A percentile compares a stretch with the other conserved stretches of the same genome.
phyloP scores from a whole-genome alignment of 2,797 vertebrate species.

The Anabas testudineus region DNA sequence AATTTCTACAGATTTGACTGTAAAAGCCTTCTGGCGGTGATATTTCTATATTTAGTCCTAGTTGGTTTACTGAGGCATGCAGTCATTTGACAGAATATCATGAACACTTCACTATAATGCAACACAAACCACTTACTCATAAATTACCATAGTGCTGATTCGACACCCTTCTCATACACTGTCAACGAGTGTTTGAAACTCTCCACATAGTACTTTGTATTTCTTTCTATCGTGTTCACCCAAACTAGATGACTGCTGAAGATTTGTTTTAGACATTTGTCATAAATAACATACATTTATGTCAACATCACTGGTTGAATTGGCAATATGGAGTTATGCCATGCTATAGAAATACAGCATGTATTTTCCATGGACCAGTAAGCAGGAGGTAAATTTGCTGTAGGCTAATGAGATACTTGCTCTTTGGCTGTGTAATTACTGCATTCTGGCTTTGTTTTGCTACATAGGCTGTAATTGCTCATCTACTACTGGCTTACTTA shows the following conservation, averaged over 20 bases:
- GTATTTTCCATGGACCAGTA: too few relatives aligned
- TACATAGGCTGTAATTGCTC: too few relatives aligned
- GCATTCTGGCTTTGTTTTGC: too few relatives aligned
- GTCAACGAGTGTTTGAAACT: not conserved
- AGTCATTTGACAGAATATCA: not conserved
- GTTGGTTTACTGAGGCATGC: not conserved
- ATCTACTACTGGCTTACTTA: too few relatives aligned
- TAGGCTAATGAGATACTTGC: too few relatives aligned
- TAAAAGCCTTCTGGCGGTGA: not conserved
- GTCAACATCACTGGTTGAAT: not conserved
- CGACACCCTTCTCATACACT: not conserved
- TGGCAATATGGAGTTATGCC: too few relatives aligned
- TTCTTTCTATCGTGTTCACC: not conserved
- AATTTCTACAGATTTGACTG: not conserved
- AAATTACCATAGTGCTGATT: not conserved
- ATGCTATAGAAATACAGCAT: too few relatives aligned
- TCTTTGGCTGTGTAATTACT: too few relatives aligned
- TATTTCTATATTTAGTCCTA: not conserved
- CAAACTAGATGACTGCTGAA: not conserved
- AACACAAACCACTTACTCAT: not conserved
- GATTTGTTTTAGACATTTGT: not conserved
- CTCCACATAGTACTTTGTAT: not conserved
- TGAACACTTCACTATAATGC: too few relatives aligned
- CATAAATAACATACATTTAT: slow-evolving; percentile 1
- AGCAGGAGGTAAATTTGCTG: too few relatives aligned